A percentile compares a stretch with the other conserved stretches of the same genome.
phyloP scores from a whole-genome alignment of 2,797 vertebrate species.

The Lacerta viridis region DNA sequence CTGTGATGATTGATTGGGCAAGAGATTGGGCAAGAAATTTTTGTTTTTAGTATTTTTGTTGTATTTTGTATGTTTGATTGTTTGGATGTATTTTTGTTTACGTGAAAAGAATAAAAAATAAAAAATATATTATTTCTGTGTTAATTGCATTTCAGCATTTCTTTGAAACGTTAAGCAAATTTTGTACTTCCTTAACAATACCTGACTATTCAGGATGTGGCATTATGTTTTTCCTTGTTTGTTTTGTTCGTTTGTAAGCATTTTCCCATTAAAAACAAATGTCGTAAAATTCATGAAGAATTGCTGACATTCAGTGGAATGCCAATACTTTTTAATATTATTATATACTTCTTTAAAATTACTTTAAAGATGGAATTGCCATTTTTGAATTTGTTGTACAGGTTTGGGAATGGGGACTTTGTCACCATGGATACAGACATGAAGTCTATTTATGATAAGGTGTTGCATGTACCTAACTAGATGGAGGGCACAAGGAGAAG shows the following conservation, averaged over 20 bases:
- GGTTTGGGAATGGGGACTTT: neutral
- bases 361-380: neutral
- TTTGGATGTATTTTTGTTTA: too few relatives aligned
- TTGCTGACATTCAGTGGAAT: neutral
- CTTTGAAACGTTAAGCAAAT: neutral
- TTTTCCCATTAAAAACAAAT: neutral
- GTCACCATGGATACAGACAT: neutral
- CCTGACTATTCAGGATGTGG: neutral
- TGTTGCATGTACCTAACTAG: neutral
- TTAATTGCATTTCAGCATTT: neutral
- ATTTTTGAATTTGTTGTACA: neutral
- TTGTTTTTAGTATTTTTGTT: too few relatives aligned
- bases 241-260: neutral
- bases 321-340: neutral
- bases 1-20: too few relatives aligned
- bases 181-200: neutral
- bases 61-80: too few relatives aligned
- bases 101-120: too few relatives aligned
- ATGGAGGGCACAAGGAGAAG: too few relatives aligned
- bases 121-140: neutral
- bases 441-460: neutral
- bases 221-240: neutral
- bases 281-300: slow-evolving; percentile 4
- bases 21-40: too few relatives aligned
- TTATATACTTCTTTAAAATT: neutral